These are phyloP conservation scores for Gortyna flavago DNA, from an alignment of 2,888 invertebrate species.

Conservation along the genomic window DNA sequence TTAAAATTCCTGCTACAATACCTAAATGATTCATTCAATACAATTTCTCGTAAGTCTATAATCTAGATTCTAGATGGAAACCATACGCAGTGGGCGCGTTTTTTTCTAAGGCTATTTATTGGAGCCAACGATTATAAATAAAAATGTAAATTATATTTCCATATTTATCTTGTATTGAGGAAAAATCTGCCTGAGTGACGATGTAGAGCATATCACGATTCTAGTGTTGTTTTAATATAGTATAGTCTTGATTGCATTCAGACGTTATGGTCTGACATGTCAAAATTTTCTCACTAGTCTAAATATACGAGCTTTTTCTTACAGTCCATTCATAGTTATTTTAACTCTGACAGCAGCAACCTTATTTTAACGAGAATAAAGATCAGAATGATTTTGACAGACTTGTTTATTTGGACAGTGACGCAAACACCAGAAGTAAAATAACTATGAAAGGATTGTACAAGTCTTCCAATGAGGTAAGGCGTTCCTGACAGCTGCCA, in stretches of 20 bases:
- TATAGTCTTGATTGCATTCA: neutral
- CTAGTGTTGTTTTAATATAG: neutral
- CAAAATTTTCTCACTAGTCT: neutral
- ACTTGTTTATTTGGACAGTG: too few species aligned
- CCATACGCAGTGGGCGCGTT: neutral
- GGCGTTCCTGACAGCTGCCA: neutral
- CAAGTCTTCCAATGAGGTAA: neutral
- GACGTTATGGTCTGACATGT: neutral
- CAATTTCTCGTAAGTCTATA: slow-evolving; percentile 31
- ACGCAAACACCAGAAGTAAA: too few species aligned
- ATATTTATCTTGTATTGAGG: slow-evolving; percentile 14
- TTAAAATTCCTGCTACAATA: slow-evolving; percentile 8
- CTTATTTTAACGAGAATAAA: too few species aligned
- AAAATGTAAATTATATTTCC: slow-evolving; percentile 20
- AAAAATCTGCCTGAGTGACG: slow-evolving; percentile 5
- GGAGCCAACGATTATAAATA: slow-evolving; percentile 6
- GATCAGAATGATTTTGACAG: too few species aligned
- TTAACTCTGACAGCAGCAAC: too few species aligned
- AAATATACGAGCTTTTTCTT: neutral
- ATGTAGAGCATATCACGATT: neutral
- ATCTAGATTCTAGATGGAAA: slow-evolving; percentile 10
- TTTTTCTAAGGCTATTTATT: slow-evolving; percentile 8
- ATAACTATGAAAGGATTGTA: too few species aligned
- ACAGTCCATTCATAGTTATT: too few species aligned
- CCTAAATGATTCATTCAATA: slow-evolving; percentile 28